A percentile compares a stretch with the other conserved stretches of the same genome.
phyloP scores from a whole-genome alignment of 2,888 invertebrate genomes.

The Eupithecia insigniata region DNA sequence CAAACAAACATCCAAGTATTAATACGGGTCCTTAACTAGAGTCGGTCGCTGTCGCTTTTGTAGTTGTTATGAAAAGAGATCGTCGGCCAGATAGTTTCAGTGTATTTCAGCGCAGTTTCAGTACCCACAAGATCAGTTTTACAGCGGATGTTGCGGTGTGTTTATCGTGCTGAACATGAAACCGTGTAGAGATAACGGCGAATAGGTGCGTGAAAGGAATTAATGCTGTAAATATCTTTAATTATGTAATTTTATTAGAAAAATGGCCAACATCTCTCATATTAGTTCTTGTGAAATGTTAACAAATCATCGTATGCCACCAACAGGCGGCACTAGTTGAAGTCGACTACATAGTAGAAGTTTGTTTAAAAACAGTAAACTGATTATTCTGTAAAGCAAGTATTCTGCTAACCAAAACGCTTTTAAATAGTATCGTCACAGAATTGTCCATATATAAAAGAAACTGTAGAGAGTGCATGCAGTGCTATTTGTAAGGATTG shows the following conservation, averaged over 20 bases:
- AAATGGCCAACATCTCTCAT: background rate
- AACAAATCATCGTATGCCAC: too few species aligned
- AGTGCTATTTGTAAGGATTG: too few species aligned
- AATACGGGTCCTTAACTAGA: conserved; percentile 20
- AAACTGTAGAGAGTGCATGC: too few species aligned
- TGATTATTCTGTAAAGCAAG: too few species aligned
- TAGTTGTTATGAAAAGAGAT: conserved; percentile 20
- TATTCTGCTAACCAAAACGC: too few species aligned
- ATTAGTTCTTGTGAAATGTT: background rate
- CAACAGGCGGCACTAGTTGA: too few species aligned
- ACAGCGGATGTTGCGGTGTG: background rate
- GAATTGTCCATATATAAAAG: too few species aligned
- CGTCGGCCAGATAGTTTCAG: conserved; percentile 14
- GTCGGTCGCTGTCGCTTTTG: conserved; percentile 12
- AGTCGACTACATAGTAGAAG: too few species aligned
- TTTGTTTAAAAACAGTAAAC: too few species aligned
- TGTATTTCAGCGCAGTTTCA: background rate
- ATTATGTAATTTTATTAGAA: background rate
- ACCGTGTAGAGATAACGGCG: background rate
- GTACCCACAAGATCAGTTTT: background rate
- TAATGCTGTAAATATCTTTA: background rate
- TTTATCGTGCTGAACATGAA: background rate
- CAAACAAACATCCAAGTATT: conserved; percentile 12
- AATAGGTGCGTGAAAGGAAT: background rate
- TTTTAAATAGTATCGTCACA: too few species aligned